Evolutionary conservation across 2,797 vertebrate species (phyloP), one percentile per base, ranked within the genome.

Genomic region (Microcaecilia unicolor): DNA sequence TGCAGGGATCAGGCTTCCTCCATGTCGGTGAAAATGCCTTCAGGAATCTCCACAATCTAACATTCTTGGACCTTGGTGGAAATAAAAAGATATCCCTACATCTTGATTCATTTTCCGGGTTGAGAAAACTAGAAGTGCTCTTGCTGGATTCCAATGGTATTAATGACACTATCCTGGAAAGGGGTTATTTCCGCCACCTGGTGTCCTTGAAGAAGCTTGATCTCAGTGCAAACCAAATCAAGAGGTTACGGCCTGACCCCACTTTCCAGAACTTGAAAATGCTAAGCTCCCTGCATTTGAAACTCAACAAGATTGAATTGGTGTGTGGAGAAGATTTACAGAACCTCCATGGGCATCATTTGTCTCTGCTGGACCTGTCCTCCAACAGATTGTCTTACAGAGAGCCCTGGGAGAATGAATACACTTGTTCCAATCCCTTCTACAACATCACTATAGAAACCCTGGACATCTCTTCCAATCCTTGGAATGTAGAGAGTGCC

Each of bases 381-480:
- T 43, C 47, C 18, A 60, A 64, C 23, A 35, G 6, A 1, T n/a
- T 54, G 6, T 28, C 15, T 2, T 23, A 27, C 8, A 9, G 2
- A 10, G 13, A 23, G 7, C n/a, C n/a, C n/a, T n/a, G n/a, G n/a
- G n/a, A n/a, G n/a, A n/a, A n/a, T n/a, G 9, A 22, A 6, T 18
- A 8, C 3, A 5, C 28, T 4, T 64, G 56, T 6, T 3, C 23
- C 19, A 57, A 47, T 22, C 46, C 56, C 3, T 64, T 59, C 27
- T 23, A 7, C 7, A 36, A 36, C 16, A 46, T 60, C 25, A 46
- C 34, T 1, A 15, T 64, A 18, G 37, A 28, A 5, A 53, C 22
- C 2, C 32, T 64, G 22, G 61, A 60, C 25, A 11, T 64, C 28
- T 60, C 61, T 8, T 43, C 22, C 22, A 58, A 48, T 22, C 14